Base-by-base conservation (phyloP, 2,797 vertebrate genomes). In the Crenichthys baileyi region DNA sequence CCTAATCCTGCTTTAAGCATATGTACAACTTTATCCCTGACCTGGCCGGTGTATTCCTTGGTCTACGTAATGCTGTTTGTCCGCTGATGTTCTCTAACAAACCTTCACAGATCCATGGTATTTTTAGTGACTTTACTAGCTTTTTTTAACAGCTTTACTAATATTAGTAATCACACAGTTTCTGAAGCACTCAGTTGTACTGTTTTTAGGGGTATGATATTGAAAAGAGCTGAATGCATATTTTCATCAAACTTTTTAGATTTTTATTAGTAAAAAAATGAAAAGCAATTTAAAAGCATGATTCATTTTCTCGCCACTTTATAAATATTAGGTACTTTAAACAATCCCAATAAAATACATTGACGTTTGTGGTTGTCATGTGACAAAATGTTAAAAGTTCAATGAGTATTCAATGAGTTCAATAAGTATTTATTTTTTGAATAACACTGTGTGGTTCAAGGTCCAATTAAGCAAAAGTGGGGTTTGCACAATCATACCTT, bases 401-500 rank as follows among this genome's bases (percentile, higher is more conserved):
- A n/a, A 8, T 11, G 20, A 56, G 24, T 24, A 56, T 24, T n/a
- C 4, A 36, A 4, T 36, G 36, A 51, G 50, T 18, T 51, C 13
- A n/a, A 8, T 56, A 11, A 56, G 24, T 24, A 56, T 24, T n/a
- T 5, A 22, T 7, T 56, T 56, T 56, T 56, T 56, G 3, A 56
- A 56, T 20, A 24, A 56, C 24, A 56, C 8, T 56, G 20, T n/a
- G 9, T 24, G 4, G 70, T 81, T 77, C 0, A 73, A 79, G 48
- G 72, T 76, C 73, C 50, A 50, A 29, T 75, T 79, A 24, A 81
- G 73, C 81, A 74, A 55, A 61, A 73, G 74, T 79, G 51, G 39
- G 53, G 53, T 83, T 81, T 85, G 84, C 82, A 80, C 87, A 81
- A 78, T 68, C 41, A 53, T 65, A 51, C 70, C 18, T 15, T 79